Percentiles rank a stretch among this genome's conserved stretches.
These are phyloP conservation scores for Perodicticus potto DNA, from an alignment of 2,797 vertebrate species.

Conservation along the genomic window DNA sequence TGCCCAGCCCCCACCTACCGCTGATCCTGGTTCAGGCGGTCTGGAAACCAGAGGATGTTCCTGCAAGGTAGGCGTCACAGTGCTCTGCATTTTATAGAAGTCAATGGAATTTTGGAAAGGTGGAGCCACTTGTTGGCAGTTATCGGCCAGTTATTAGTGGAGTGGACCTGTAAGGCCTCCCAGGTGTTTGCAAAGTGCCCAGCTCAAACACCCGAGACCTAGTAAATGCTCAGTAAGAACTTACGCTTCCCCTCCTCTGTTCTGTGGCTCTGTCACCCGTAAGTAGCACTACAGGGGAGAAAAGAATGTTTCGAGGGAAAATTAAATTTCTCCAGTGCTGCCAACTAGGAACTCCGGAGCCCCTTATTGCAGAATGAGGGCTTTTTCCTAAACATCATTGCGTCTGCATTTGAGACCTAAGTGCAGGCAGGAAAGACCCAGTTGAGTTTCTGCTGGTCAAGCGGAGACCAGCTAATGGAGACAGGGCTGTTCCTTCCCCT, in stretches of 20 bases:
- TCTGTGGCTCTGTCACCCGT: no score
- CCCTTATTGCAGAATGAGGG: neutral
- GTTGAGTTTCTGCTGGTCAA: conserved; percentile 77
- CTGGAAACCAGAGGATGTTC: neutral
- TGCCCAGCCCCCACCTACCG: accelerated
- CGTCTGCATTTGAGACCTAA: neutral
- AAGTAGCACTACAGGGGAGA: neutral
- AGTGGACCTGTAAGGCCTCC: neutral
- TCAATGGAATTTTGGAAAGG: neutral
- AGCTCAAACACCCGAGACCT: neutral
- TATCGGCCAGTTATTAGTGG: no score
- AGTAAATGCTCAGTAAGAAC: neutral
- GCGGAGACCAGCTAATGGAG: conserved; percentile 87
- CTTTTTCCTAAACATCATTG: neutral
- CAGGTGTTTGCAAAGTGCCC: neutral
- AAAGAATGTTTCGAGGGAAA: neutral
- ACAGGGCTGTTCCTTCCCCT: conserved; percentile 56
- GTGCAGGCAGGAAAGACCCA: neutral
- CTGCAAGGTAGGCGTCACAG: no score
- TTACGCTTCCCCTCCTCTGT: accelerated
- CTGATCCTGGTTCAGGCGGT: neutral
- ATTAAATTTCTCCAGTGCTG: neutral
- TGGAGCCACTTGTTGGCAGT: neutral
- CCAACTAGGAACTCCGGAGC: neutral
- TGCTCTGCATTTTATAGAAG: neutral